Base-by-base conservation (phyloP, 2,888 invertebrate genomes). In the Tineola bisselliella region DNA sequence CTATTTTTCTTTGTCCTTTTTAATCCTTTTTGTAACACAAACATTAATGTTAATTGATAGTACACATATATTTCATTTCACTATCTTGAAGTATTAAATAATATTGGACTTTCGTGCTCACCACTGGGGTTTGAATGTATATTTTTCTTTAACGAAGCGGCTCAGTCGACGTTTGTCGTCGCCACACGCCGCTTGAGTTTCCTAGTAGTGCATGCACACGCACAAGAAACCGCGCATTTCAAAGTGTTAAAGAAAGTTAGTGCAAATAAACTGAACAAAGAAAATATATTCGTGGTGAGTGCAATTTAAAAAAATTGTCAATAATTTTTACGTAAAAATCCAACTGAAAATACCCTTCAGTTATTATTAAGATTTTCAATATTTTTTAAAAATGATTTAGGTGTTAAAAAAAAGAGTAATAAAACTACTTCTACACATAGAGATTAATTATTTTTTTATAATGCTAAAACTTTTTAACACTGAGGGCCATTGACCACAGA, bases 131-230 rank as follows among this genome's bases (percentile, higher is more conserved):
- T 48, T 10, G 15, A 48, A 17, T 48, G 48, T 6, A 17, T 15
- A 10, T 38, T 38, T 12, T n/a, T 2, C 38, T 38, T 38, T 5
- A 31, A 31, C 31, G 31, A 31, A 31, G 44, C 48, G 48, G 17
- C 38, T 48, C 48, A 48, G 48, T 48, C 48, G 48, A 48, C 15
- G 48, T 10, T 48, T 17, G 48, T n/a, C 48, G 48, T 48, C 48
- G 48, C 48, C 15, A 17, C 48, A 15, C 17, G 15, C 3, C 48
- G 48, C 15, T 13, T 48, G 48, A 2, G 15, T 48, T 17, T 13
- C 38, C 3, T 38, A 38, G 10, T 38, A 12, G 25, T n/a, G n/a
- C n/a, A n/a, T n/a, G 13, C 8, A 43, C 43, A 12, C 43, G 43
- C 12, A 4, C 43, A 5, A 17, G 15, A 48, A n/a, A 10, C 17